Conservation (phyloP, 2,113 vertebrate species). For the Embiotoca jacksoni region DNA sequence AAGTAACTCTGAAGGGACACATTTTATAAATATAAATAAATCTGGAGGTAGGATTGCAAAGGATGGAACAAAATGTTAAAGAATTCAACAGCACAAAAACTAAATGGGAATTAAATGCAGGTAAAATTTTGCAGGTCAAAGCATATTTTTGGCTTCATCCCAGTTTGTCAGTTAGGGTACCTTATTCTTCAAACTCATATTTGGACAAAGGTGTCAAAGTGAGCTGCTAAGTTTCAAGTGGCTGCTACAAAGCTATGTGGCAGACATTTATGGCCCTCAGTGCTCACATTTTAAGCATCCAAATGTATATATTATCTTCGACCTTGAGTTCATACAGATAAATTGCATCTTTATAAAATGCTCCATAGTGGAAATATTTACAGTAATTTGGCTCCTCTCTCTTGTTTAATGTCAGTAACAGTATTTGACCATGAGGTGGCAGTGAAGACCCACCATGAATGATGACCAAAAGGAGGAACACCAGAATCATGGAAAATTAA, state of each 20-base stretch:
- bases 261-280: background rate
- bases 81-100: background rate
- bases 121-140: background rate
- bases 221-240: background rate
- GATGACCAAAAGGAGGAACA: background rate
- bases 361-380: background rate
- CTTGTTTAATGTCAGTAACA: conserved; percentile 15
- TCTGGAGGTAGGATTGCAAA: background rate
- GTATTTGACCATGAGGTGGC: conserved; percentile 52
- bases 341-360: background rate
- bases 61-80: background rate
- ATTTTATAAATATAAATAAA: conserved; percentile 47
- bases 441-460: conserved; percentile 41
- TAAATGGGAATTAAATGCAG: background rate
- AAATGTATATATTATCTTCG: background rate
- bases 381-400: background rate
- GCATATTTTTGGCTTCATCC: background rate
- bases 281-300: background rate
- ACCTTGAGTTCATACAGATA: background rate
- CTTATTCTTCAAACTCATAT: too few relatives aligned
- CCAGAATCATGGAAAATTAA: background rate
- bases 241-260: background rate
- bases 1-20: conserved; percentile 25
- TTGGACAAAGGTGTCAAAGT: background rate
- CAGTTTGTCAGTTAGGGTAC: background rate